Evolutionary conservation across 2,888 invertebrate species (phyloP), one percentile per base, ranked within the genome.

Genomic region (Notodonta ziczac): DNA sequence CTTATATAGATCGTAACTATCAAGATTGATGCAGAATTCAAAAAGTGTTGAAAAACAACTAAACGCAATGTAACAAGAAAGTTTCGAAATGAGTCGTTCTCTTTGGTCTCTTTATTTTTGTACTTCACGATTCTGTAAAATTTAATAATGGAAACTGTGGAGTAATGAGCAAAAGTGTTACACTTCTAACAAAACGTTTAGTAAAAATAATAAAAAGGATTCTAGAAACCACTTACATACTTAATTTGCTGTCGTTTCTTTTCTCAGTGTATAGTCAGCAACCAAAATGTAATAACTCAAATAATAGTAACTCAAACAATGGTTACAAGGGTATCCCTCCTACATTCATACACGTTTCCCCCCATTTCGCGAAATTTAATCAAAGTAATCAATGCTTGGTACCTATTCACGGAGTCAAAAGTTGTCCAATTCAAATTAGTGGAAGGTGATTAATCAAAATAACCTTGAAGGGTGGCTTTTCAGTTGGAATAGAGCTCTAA

Each of bases 361-460:
- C 24, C 46, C 35, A 63, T 58, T 66, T 69, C 42, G 54, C 60
- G 42, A 64, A 67, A 72, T 72, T 69, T 66, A 67, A 68, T 72
- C 61, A 70, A 65, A 64, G 42, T 63, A 68, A 70, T 62, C 59
- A 63, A 63, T 66, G 53, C 32, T 53, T 55, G 59, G 58, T 46
- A 14, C 24, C 61, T 74, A 81, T 83, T 83, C 78, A 83, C 66
- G 71, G 72, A 73, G 69, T 78, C 71, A 66, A 74, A 83, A 81
- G 72, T 69, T 72, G 72, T 74, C 75, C 74, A 66, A 80, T 84
- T 82, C 77, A 86, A 83, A 82, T 78, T 67, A 73, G 67, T 64
- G 68, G 69, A 63, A 67, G 60, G 76, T 80, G 78, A 87, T 86
- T 85, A 85, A 85, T 85, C 77, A 82, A 79, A 80, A 78, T 72